Conservation (phyloP, 2,888 invertebrate species). For the Leistus spinibarbis region DNA sequence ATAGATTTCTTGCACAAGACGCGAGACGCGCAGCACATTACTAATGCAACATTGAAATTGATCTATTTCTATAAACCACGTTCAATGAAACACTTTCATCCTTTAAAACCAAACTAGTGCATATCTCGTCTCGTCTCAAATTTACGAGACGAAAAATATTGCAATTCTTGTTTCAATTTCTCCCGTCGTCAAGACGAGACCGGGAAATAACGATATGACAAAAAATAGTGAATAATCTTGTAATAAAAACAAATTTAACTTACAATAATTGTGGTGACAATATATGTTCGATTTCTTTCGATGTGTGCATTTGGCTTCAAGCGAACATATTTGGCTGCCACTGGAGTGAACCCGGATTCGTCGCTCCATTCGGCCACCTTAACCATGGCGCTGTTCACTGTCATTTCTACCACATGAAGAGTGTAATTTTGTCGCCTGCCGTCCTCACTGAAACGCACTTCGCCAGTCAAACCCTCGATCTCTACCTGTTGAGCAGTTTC, state of each 20-base stretch:
- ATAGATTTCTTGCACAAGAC: not conserved
- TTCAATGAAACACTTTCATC: no score
- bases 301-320: constrained; percentile 73
- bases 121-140: not conserved
- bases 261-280: constrained; percentile 82
- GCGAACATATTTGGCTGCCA: constrained; percentile 77
- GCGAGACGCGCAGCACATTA: not conserved
- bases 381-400: constrained; percentile 89
- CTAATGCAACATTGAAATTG: not conserved
- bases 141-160: not conserved
- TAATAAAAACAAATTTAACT: constrained; percentile 48
- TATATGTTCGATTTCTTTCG: constrained; percentile 82
- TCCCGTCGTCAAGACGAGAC: no score
- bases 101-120: no score
- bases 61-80: no score
- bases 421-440: constrained; percentile 89
- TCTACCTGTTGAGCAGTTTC: constrained; percentile 71
- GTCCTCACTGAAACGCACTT: constrained; percentile 89
- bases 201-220: no score
- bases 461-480: constrained; percentile 87
- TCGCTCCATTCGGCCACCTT: constrained; percentile 92
- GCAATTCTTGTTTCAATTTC: not conserved
- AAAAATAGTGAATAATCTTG: not conserved
- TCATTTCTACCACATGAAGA: constrained; percentile 90
- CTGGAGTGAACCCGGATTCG: constrained; percentile 73